phyloP scores from a whole-genome alignment of 2,888 invertebrate species.

The Emmelina monodactyla region DNA sequence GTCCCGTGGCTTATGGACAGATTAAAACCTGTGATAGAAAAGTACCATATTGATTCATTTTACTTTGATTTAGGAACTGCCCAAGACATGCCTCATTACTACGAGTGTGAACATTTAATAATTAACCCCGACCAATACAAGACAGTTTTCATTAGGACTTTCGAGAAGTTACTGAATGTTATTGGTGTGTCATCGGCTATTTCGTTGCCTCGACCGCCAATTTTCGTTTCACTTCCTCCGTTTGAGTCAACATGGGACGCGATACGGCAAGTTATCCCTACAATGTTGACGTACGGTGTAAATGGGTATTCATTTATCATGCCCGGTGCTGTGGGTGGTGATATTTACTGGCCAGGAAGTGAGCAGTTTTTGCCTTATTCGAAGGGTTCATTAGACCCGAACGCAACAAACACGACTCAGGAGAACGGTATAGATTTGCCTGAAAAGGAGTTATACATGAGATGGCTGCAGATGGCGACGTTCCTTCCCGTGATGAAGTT shows the following conservation, averaged over 20 bases:
- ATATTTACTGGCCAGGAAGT: constrained; percentile 71
- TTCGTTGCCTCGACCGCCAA: constrained; percentile 81
- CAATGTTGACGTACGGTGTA: constrained; percentile 86
- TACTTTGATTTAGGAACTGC: constrained; percentile 84
- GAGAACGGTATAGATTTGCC: constrained; percentile 66
- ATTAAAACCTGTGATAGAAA: constrained; percentile 72
- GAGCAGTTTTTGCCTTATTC: constrained; percentile 63
- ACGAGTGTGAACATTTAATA: constrained; percentile 76
- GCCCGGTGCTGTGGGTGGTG: constrained; percentile 94
- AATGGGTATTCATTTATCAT: constrained; percentile 93
- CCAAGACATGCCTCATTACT: constrained; percentile 86
- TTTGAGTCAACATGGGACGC: constrained; percentile 91
- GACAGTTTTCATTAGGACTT: constrained; percentile 71
- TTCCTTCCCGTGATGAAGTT: constrained; percentile 93
- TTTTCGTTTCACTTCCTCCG: constrained; percentile 85
- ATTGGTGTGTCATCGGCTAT: constrained; percentile 88
- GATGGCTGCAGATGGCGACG: constrained; percentile 91
- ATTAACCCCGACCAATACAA: constrained; percentile 86
- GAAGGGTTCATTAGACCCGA: constrained; percentile 44
- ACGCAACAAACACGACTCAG: constrained; percentile 31
- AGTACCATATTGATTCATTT: constrained; percentile 85
- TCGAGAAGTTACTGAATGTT: constrained; percentile 69
- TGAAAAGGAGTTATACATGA: constrained; percentile 82
- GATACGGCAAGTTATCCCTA: constrained; percentile 82
- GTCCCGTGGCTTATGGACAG: constrained; percentile 81